Percentiles rank a stretch among this genome's conserved stretches.
Conservation (phyloP, 2,113 vertebrate genomes). For the Sphaerodactylus townsendi region DNA sequence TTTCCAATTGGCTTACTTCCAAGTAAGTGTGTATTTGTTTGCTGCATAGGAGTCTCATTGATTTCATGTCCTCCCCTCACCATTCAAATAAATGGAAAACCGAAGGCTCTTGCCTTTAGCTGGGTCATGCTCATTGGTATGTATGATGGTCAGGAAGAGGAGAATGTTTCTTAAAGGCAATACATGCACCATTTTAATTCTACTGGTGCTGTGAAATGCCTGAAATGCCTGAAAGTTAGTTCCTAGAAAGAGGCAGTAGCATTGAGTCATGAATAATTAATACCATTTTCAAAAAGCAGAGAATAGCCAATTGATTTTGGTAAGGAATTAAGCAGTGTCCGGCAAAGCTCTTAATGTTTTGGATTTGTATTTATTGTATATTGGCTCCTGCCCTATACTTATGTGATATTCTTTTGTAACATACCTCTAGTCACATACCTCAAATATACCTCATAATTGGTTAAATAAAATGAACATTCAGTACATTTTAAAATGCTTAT, state of each 20-base stretch:
- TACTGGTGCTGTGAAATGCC: not conserved
- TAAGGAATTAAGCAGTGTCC: not conserved
- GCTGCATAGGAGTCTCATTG: not conserved
- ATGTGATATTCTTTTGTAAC: not conserved
- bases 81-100: not conserved
- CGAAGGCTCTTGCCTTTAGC: not conserved
- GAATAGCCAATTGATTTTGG: not conserved
- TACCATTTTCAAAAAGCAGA: not conserved
- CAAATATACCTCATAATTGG: not conserved
- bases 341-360: not conserved
- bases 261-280: not conserved
- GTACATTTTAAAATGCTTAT: no score
- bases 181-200: not conserved
- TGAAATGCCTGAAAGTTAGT: not conserved
- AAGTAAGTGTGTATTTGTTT: not conserved
- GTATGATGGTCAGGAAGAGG: not conserved
- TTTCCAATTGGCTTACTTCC: not conserved
- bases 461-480: not conserved
- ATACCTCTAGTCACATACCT: not conserved
- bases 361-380: not conserved
- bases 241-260: not conserved
- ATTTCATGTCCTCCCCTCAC: not conserved
- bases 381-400: not conserved
- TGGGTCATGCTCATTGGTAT: not conserved
- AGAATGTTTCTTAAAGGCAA: not conserved